These are phyloP conservation scores for Idris sp. DNA, from an alignment of 1,140 invertebrate genomes.

Conservation along the genomic window DNA sequence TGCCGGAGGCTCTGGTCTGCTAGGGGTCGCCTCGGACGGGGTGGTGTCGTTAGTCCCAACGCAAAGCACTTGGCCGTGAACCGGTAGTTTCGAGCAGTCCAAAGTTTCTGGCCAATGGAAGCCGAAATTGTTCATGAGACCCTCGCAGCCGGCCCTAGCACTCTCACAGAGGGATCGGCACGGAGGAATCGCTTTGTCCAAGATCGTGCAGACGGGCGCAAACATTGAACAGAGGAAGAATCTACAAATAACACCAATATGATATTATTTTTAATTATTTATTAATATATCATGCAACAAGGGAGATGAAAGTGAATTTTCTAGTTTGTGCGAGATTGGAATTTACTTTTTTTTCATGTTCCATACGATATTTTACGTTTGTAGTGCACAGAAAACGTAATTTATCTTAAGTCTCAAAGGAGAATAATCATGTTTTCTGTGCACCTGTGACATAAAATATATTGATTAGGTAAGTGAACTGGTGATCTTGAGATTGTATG, in stretches of 20 bases:
- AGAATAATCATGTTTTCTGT: no score
- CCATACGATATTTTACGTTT: no score
- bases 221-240: slow-evolving; percentile 98
- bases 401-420: no score
- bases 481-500: no score
- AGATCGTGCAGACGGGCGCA: slow-evolving; percentile 95
- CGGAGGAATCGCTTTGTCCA: slow-evolving; percentile 93
- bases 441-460: no score
- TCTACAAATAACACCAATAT: slow-evolving; percentile 77
- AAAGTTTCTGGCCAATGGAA: slow-evolving; percentile 96
- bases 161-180: slow-evolving; percentile 94
- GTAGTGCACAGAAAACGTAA: no score
- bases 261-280: no score
- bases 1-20: slow-evolving; percentile 66
- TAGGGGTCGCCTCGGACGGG: slow-evolving; percentile 74
- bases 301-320: no score
- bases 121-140: slow-evolving; percentile 94
- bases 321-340: no score
- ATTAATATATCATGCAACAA: no score
- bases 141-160: slow-evolving; percentile 92
- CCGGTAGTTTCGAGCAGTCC: slow-evolving; percentile 94
- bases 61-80: slow-evolving; percentile 86
- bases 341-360: no score
- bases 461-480: no score
- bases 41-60: slow-evolving; percentile 90